Conservation (phyloP, 35 echinoderm and acorn worm species). For the Lytechinus pictus region DNA sequence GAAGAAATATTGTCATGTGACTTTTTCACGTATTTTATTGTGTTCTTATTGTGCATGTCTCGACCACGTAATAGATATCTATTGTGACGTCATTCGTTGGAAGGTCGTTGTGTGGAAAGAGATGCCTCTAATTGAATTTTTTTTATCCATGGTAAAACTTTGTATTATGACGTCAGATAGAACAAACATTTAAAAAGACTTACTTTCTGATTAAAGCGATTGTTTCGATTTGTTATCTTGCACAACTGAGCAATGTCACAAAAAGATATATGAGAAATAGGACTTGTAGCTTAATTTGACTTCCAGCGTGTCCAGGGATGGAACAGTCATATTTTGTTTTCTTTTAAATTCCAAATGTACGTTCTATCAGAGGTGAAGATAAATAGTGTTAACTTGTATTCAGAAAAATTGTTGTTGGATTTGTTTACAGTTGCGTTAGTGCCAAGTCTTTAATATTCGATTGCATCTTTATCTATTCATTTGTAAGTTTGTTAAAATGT, state of each 20-base stretch:
- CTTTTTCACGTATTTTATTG: neutral
- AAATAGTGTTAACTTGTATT: no score
- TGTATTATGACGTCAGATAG: no score
- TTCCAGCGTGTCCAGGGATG: neutral
- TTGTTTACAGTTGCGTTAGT: no score
- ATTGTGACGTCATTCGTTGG: neutral
- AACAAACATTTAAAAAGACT: no score
- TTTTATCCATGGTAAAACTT: no score
- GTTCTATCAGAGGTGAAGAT: no score
- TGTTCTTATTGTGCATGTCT: neutral
- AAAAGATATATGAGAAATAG: neutral
- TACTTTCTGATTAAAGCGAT: neutral
- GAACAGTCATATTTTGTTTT: no score
- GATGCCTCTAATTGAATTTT: neutral
- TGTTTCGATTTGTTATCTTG: neutral
- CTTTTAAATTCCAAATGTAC: no score
- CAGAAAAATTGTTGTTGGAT: no score
- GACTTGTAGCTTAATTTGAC: neutral
- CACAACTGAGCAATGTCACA: neutral
- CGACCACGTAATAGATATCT: neutral
- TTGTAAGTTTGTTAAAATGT: no score
- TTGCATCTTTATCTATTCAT: no score
- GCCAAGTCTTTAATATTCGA: no score
- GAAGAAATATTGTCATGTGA: neutral
- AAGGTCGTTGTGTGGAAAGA: neutral